These are phyloP conservation scores for Poicephalus gulielmi DNA, from an alignment of 2,113 vertebrate species.

Conservation along the genomic window DNA sequence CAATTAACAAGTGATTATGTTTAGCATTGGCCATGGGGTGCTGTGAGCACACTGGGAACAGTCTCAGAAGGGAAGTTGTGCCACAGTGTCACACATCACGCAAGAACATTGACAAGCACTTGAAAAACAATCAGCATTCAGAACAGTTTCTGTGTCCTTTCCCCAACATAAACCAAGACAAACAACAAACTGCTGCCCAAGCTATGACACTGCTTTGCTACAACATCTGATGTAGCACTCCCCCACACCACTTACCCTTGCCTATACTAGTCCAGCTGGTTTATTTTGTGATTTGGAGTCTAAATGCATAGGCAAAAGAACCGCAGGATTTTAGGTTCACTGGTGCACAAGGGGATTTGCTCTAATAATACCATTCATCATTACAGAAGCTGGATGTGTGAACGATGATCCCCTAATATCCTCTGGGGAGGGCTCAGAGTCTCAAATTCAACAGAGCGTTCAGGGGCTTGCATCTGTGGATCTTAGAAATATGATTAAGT, in stretches of 20 bases:
- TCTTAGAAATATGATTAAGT: neutral
- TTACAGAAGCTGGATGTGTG: slow-evolving; percentile 9
- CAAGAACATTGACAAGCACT: fast-evolving
- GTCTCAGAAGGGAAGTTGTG: neutral
- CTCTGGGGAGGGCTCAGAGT: neutral
- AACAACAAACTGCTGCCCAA: neutral
- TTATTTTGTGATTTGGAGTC: neutral
- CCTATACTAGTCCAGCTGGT: slow-evolving; percentile 1
- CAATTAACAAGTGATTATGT: neutral
- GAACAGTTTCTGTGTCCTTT: neutral
- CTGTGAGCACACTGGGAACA: neutral
- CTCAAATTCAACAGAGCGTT: neutral
- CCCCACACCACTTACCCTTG: neutral
- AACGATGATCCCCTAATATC: neutral
- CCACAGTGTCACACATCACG: neutral
- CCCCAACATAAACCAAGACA: neutral
- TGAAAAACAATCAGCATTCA: neutral
- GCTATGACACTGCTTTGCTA: neutral
- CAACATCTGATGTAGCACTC: fast-evolving
- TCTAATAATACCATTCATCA: slow-evolving; percentile 2
- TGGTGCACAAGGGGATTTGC: neutral
- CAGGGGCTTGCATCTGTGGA: neutral
- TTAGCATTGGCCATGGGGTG: neutral
- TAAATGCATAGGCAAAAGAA: neutral
- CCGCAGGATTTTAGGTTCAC: neutral